Base-by-base conservation (phyloP, 2,888 invertebrate genomes). In the Clostera curtula region DNA sequence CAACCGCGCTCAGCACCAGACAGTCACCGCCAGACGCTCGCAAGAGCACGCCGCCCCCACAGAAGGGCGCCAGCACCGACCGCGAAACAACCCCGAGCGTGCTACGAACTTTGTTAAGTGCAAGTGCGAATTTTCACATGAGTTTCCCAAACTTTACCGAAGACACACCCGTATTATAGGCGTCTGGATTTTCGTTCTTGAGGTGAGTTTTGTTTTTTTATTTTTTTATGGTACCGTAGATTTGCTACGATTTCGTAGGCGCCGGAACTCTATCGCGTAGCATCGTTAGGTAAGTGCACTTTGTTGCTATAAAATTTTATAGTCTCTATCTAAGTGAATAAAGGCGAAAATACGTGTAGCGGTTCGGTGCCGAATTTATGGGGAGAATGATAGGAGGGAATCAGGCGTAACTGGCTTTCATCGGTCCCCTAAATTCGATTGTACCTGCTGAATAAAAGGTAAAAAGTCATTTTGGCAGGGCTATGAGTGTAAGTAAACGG, bases 381-480 rank as follows among this genome's bases (percentile, higher is more conserved):
- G 46, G 33, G 39, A 49, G 54, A 22, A 42, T 43, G 42, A 57
- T 50, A 52, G 49, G 51, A 68, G 71, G 66, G 68, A 63, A 56
- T 63, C 50, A 59, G 51, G 59, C 49, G 53, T 58, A 55, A 60
- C 61, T 51, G 68, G n/a, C 68, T 73, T 79, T 73, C 60, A 63
- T 63, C 59, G 59, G 63, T 73, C 74, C 82, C 82, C 82, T 59
- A 67, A 63, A 51, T 79, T 79, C 63, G 69, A 74, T 76, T 67
- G 43, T 79, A 79, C 80, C 77, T 80, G 79, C 63, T 65, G 77
- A 76, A 79, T 80, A 76, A 80, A 77, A 80, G 73, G 80, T 80
- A 82, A 73, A 80, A 82, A 77, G 82, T 82, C 79, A 83, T 77
- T 82, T 82, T 76, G 49, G 66, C 71, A 72, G 82, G 80, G 79